Evolutionary conservation across 2,888 invertebrate species (phyloP), one percentile per base, ranked within the genome.

Genomic region (Agrochola circellaris): DNA sequence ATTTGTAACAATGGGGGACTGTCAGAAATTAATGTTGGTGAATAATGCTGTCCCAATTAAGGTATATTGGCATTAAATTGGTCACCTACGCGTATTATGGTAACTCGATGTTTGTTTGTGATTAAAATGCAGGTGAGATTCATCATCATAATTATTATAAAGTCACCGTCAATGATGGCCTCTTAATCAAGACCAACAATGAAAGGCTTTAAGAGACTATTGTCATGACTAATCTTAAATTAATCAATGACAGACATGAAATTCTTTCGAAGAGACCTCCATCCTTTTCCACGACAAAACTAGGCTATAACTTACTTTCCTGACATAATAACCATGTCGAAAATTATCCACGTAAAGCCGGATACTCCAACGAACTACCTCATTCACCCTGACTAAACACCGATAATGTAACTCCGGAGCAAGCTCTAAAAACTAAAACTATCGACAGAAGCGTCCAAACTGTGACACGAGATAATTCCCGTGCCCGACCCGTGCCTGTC

Each of bases 391-490:
- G 72, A 67, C 69, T 75, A 78, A 82, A 77, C 73, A 73, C 17
- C 60, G 79, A 86, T 83, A 85, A 42, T 60, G 62, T 34, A 67
- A 75, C 64, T 68, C 54, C 42, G 42, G 42, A 77, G 56, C 72
- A 51, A 26, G 34, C 34, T 78, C 74, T 78, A 82, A 82, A 83
- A 82, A 85, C 83, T 83, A 70, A 76, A 84, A 82, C 81, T 81
- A 83, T 79, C 73, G 77, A 81, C 79, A 64, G 74, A 70, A 58
- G 48, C 76, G 69, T 82, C 81, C 75, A 72, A 82, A 82, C 73
- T 82, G 85, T 88, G 86, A 87, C 87, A 88, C 67, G 73, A 82
- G 85, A 88, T 88, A 88, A 90, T 88, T 88, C 83, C 79, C 87
- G 72, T 51, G 20, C 73, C 54, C 45, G 30, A 79, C 17, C 68